phyloP scores from a whole-genome alignment of 2,888 invertebrate genomes.

The Acleris emargana region DNA sequence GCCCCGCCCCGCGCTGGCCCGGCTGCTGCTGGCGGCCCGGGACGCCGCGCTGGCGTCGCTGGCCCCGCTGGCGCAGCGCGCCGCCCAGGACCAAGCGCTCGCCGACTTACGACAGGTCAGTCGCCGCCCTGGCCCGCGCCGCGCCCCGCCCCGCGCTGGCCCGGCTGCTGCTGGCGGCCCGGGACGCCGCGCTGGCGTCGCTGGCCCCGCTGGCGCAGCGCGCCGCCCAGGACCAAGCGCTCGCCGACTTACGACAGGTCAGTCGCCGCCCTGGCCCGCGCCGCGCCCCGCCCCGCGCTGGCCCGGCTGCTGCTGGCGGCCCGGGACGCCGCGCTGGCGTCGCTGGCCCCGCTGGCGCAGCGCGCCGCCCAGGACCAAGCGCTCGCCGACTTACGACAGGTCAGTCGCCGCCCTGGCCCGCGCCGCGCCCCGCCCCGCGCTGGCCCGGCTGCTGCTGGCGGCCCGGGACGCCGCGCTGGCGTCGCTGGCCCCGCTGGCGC shows the following conservation, averaged over 20 bases:
- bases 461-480: too few relatives aligned
- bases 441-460: too few relatives aligned
- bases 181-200: slow-evolving; percentile 15
- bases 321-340: slow-evolving; percentile 16
- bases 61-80: neutral
- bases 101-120: too few relatives aligned
- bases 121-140: slow-evolving; percentile 2
- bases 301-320: too few relatives aligned
- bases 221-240: neutral
- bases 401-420: slow-evolving; percentile 9
- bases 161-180: too few relatives aligned
- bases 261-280: slow-evolving; percentile 7
- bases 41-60: slow-evolving; percentile 12
- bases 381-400: too few relatives aligned
- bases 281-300: neutral
- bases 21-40: too few relatives aligned
- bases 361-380: neutral
- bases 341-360: neutral
- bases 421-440: neutral
- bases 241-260: too few relatives aligned
- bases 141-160: slow-evolving; percentile 1
- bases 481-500: neutral
- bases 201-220: neutral
- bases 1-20: slow-evolving; percentile 3
- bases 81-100: neutral